Conservation (phyloP, 23 tunicate genomes). For the Corella eumyota region DNA sequence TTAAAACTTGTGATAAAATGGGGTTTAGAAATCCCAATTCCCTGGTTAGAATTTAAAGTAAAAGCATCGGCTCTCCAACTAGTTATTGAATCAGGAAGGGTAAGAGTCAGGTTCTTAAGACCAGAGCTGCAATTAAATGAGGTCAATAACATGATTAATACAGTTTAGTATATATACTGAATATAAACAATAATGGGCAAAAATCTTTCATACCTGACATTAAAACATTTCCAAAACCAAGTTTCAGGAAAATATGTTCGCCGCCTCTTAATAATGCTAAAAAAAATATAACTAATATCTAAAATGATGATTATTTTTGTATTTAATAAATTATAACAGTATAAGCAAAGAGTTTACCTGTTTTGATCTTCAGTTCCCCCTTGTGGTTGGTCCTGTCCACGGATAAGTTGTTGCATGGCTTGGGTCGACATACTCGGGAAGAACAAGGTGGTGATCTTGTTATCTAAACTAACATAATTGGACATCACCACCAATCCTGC, state of each 20-base stretch:
- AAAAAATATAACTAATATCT: neutral
- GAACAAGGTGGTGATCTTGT: conserved; percentile 23
- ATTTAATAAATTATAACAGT: no score
- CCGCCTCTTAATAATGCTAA: conserved; percentile 20
- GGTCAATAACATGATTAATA: no score
- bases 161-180: no score
- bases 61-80: conserved; percentile 89
- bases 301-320: no score
- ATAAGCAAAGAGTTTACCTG: neutral
- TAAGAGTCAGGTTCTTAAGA: conserved; percentile 19
- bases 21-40: conserved; percentile 68
- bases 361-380: neutral
- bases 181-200: no score
- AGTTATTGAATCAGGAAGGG: conserved; percentile 82
- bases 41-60: conserved; percentile 25
- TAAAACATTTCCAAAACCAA: conserved; percentile 93
- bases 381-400: neutral
- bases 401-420: conserved; percentile 22
- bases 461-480: conserved; percentile 41
- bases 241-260: conserved; percentile 93
- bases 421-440: conserved; percentile 16
- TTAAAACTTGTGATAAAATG: conserved; percentile 13
- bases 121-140: conserved; percentile 4
- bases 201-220: conserved; percentile 22
- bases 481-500: conserved; percentile 89